Base-by-base conservation (phyloP, 2,797 vertebrate genomes). In the Phoebastria nigripes region DNA sequence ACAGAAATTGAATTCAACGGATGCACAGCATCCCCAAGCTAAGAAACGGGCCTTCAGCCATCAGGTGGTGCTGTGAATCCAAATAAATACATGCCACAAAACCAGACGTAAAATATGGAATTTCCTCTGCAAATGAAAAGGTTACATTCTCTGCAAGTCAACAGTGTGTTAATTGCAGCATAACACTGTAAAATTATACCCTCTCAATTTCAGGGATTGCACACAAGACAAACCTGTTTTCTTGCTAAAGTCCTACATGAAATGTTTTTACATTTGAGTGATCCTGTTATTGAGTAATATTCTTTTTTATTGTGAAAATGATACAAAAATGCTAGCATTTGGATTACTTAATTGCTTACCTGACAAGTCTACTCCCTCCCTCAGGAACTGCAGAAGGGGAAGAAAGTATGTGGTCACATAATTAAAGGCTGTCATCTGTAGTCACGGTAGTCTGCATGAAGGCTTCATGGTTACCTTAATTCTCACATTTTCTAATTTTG, bases 31-130 rank as follows among this genome's bases (percentile, higher is more conserved):
- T 25, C 35, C 59, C 35, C 54, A 62, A 51, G 35, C 26, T 54
- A 74, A 51, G 59, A 84, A 69, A 90, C 2, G 8, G 65, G 49
- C 26, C 61, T 92, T 88, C 77, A 58, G 79, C 91, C 96, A 94
- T 94, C 79, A 94, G 94, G 87, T 93, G 96, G 95, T 82, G 97
- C 94, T 97, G 58, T 96, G 73, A 85, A 90, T 82, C 85, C 74
- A 92, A 91, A 82, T 59, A 96, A 92, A 80, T 29, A 33, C 0
- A 18, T 15, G 14, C 33, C 67, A 87, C 35, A n/a, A 70, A 73
- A 24, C 2, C 42, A 61, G 15, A 46, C 1, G 3, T 21, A 33
- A 84, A 61, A 55, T 5, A 46, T 0, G 1, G 26, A 71, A 33
- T 78, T 82, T 67, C 67, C 42, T 71, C 74, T 91, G 81, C 74